Percentiles rank a stretch among this genome's conserved stretches.
phyloP scores from a whole-genome alignment of 2,888 invertebrate genomes.

The Leptodirus hochenwartii region DNA sequence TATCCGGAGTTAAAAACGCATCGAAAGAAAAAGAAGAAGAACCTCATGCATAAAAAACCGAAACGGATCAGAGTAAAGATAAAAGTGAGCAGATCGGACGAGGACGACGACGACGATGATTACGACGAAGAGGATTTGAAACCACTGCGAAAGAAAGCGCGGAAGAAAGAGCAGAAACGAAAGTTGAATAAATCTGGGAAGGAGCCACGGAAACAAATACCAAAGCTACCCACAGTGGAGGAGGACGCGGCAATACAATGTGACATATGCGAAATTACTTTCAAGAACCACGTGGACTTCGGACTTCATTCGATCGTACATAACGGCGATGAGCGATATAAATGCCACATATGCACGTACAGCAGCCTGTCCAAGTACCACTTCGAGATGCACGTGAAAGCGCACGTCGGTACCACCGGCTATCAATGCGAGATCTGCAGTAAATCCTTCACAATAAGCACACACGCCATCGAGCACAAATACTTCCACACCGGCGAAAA shows the following conservation, averaged over 20 bases:
- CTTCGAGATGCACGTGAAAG: conserved; percentile 25
- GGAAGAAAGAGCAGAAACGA: conserved; percentile 21
- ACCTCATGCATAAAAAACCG: background rate
- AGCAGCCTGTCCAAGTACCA: conserved; percentile 20
- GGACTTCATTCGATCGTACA: conserved; percentile 21
- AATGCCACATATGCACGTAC: conserved; percentile 22
- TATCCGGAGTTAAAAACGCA: background rate
- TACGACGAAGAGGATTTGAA: conserved; percentile 5
- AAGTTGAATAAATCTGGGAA: no score
- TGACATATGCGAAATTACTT: conserved; percentile 21
- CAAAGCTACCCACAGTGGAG: no score
- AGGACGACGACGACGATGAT: conserved; percentile 2
- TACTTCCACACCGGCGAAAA: conserved; percentile 34
- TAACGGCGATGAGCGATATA: conserved; percentile 18
- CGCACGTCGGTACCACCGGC: conserved; percentile 29
- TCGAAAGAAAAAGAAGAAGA: conserved; percentile 1
- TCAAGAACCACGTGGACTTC: conserved; percentile 20
- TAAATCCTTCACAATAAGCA: conserved; percentile 29
- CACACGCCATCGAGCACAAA: conserved; percentile 30
- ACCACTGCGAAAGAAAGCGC: conserved; percentile 20
- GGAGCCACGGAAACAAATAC: no score
- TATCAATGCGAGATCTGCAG: conserved; percentile 28
- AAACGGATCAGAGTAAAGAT: conserved; percentile 3
- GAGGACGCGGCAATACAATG: conserved; percentile 16
- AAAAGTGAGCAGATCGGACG: background rate